A percentile compares a stretch with the other conserved stretches of the same genome.
Conservation (phyloP, 2,888 invertebrate genomes). For the Amblyjoppa fuscipennis region DNA sequence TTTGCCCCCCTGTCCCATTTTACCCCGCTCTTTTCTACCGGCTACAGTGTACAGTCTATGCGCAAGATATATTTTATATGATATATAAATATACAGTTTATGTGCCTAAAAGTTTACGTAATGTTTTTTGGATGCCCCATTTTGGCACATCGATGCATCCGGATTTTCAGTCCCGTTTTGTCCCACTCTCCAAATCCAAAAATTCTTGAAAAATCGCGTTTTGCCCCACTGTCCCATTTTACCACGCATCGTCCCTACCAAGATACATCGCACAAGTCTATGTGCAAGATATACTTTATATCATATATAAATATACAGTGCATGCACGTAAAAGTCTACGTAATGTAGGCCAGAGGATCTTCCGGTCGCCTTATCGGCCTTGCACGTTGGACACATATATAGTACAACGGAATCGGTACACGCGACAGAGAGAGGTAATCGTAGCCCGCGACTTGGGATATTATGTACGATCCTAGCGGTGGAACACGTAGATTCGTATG, state of each 20-base stretch:
- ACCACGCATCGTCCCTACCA: too few relatives aligned
- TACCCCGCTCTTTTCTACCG: too few relatives aligned
- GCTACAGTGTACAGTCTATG: neutral
- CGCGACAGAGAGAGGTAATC: slow-evolving; percentile 35
- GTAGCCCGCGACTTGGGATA: slow-evolving; percentile 18
- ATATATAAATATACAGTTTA: neutral
- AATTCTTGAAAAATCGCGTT: neutral
- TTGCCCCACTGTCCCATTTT: too few relatives aligned
- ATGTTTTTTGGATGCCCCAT: neutral
- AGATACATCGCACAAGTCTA: neutral
- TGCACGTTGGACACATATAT: slow-evolving; percentile 68
- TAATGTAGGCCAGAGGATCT: slow-evolving; percentile 46
- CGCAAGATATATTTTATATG: neutral
- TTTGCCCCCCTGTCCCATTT: too few relatives aligned
- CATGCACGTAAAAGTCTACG: slow-evolving; percentile 28
- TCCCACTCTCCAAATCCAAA: too few relatives aligned
- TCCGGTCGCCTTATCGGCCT: slow-evolving; percentile 60
- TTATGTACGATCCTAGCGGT: slow-evolving; percentile 50
- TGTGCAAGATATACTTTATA: neutral
- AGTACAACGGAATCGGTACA: slow-evolving; percentile 62
- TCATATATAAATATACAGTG: neutral
- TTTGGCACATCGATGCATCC: too few relatives aligned
- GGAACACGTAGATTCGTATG: slow-evolving; percentile 69
- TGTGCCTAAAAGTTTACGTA: slow-evolving; percentile 32
- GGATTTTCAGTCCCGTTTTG: neutral